phyloP scores from a whole-genome alignment of 2,797 vertebrate species.

The Fringilla coelebs region DNA sequence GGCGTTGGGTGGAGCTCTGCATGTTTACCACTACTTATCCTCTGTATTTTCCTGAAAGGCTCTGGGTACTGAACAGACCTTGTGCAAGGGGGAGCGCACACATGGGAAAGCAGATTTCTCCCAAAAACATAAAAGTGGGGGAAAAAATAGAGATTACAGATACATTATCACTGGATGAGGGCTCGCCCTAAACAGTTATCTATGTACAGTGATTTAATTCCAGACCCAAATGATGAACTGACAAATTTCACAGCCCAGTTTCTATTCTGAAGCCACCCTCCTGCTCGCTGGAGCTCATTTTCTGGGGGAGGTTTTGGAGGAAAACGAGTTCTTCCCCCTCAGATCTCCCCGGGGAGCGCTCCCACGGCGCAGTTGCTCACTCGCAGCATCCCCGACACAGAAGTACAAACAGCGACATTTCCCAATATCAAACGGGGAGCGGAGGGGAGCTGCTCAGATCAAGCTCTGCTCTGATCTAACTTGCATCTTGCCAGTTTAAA shows the following conservation, averaged over 20 bases:
- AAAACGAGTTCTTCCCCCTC: neutral
- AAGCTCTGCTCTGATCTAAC: constrained; percentile 12
- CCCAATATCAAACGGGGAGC: constrained; percentile 6
- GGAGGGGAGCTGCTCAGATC: constrained; percentile 6
- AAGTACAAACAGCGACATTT: constrained; percentile 42
- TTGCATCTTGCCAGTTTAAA: constrained; percentile 28
- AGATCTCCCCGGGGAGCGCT: neutral
- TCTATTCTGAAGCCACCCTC: neutral
- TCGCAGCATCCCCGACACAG: neutral
- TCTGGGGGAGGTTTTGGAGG: neutral
- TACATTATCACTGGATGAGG: neutral
- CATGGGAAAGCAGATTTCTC: neutral
- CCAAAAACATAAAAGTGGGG: neutral
- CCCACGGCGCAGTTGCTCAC: neutral
- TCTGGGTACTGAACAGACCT: neutral
- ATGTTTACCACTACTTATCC: neutral
- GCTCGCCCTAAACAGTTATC: neutral
- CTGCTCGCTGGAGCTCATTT: neutral
- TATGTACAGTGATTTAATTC: neutral
- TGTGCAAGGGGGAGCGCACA: neutral
- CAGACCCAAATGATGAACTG: neutral
- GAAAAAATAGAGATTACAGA: neutral
- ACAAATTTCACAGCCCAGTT: neutral
- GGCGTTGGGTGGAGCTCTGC: neutral
- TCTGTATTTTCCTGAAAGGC: neutral